These are phyloP conservation scores for Sorex maritimensis DNA, from an alignment of 2,797 vertebrate genomes.

Conservation along the genomic window DNA sequence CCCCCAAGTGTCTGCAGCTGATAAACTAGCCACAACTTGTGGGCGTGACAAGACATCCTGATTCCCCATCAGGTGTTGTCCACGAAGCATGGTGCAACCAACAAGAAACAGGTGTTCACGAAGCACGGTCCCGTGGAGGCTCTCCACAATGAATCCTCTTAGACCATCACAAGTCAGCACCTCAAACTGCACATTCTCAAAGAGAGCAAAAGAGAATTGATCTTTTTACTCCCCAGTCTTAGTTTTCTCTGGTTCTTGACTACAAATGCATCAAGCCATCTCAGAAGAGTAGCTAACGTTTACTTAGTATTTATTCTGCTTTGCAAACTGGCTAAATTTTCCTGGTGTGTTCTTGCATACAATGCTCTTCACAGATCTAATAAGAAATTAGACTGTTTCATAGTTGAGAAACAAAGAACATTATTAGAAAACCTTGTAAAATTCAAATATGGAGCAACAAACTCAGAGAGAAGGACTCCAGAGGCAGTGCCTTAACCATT, in stretches of 20 bases:
- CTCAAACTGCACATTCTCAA: slow-evolving; percentile 1
- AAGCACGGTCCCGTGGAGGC: too few species aligned
- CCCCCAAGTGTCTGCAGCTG: too few species aligned
- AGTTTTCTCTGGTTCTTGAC: not conserved
- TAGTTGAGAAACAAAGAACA: not conserved
- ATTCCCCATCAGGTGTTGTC: too few species aligned
- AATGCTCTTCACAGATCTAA: not conserved
- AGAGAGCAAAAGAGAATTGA: not conserved
- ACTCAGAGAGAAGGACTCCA: not conserved
- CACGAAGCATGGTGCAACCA: too few species aligned
- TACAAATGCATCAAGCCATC: not conserved
- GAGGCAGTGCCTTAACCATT: not conserved
- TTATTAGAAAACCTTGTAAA: not conserved
- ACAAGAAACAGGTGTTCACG: too few species aligned
- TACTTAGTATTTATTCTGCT: not conserved
- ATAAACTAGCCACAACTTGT: too few species aligned
- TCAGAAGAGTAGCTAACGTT: not conserved
- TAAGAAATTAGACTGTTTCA: not conserved
- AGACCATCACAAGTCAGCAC: not conserved
- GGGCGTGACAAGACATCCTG: too few species aligned
- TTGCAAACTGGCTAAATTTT: not conserved
- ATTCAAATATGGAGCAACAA: not conserved
- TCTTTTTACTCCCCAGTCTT: too few species aligned
- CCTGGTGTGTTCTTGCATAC: not conserved
- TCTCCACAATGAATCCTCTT: not conserved